phyloP scores from a whole-genome alignment of 2,797 vertebrate species.

The Thaleichthys pacificus region DNA sequence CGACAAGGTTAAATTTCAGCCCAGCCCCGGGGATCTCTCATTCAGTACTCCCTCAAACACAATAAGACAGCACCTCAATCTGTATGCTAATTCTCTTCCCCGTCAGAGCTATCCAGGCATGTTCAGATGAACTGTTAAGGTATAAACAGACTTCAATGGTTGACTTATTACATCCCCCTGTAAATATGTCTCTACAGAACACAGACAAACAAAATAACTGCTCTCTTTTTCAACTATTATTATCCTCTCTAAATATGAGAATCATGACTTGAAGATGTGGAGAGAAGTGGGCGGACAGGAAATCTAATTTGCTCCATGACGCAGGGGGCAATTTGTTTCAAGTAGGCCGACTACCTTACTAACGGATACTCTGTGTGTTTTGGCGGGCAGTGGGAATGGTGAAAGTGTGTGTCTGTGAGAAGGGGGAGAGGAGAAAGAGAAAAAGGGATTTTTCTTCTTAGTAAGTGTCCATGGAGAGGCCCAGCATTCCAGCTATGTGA shows the following conservation, averaged over 20 bases:
- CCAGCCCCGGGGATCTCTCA: background rate
- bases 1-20: slow-evolving; percentile 20
- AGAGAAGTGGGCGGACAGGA: slow-evolving; percentile 2
- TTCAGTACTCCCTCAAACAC: background rate
- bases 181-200: background rate
- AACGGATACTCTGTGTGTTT: background rate
- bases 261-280: slow-evolving; percentile 11
- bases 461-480: slow-evolving; percentile 37
- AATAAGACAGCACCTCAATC: slow-evolving; percentile 10
- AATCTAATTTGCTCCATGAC: slow-evolving; percentile 12
- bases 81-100: slow-evolving; percentile 1
- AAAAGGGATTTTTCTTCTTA: slow-evolving; percentile 2
- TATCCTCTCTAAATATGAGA: slow-evolving; percentile 16
- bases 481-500: slow-evolving; percentile 66
- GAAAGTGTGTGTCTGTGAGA: background rate
- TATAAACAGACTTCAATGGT: background rate
- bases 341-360: slow-evolving; percentile 25
- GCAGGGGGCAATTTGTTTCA: slow-evolving; percentile 33
- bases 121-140: background rate
- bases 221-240: slow-evolving; percentile 12
- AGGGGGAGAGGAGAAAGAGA: slow-evolving; percentile 3
- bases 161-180: background rate
- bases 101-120: background rate
- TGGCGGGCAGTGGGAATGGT: background rate
- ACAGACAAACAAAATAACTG: background rate